Evolutionary conservation across 2,888 invertebrate species (phyloP), one percentile per base, ranked within the genome.

Genomic region (Pharmacophagus antenor): DNA sequence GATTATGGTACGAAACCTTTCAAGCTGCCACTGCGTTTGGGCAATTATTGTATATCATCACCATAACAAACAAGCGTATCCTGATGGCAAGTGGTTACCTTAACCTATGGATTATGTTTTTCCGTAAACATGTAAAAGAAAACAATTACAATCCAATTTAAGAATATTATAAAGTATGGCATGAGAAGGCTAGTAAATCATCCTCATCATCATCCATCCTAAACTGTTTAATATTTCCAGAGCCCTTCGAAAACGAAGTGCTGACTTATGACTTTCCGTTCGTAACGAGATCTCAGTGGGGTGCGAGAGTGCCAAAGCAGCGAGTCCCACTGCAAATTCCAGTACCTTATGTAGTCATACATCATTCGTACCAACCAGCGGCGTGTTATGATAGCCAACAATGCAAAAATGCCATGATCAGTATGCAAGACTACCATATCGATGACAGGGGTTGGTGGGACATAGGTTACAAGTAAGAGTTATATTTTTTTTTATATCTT

Each of bases 291-390:
- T 74, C 82, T 0, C 87, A 90, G 63, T 95, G 95, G 95, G 81
- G 88, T 0, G 95, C 94, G 0, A 81, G 92, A 48, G 70, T 81
- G 1, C 82, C 94, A 0, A 92, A 82, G 57, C 63, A 80, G 21
- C 81, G 80, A 22, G 79, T 82, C 41, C 75, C 82, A 1, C 91
- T 94, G 66, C 18, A 67, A 2, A 92, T 88, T 6, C 94, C 94
- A 0, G 93, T 94, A 1, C 93, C 94, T 0, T 94, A 88, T 72
- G 94, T 95, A 47, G 93, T 95, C 56, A 94, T 95, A 63, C 95
- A 95, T 76, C 95, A 95, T 79, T 93, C 94, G 0, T 93, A 93
- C 72, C 74, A 74, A 47, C 93, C 94, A 0, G 73, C 79, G 2
- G 93, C 92, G n/a, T 94, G 94, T 73, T 77, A 79, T 59, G 86